Percentiles rank a stretch among this genome's conserved stretches.
Conservation (phyloP, 35 echinoderm and acorn worm species). For the Apostichopus californicus region DNA sequence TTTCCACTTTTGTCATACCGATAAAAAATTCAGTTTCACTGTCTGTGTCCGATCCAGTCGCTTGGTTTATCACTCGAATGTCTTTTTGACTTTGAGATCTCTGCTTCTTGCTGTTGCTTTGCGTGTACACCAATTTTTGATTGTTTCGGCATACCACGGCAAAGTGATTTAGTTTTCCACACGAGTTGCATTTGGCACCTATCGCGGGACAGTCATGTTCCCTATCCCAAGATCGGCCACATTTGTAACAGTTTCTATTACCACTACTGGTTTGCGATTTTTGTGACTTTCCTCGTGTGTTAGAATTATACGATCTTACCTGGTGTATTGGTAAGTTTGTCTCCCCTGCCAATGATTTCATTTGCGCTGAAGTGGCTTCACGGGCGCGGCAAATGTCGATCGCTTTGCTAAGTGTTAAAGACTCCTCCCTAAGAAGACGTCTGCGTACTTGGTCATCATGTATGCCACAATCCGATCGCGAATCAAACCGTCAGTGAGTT, state of each 20-base stretch:
- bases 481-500: slow-evolving; percentile 10
- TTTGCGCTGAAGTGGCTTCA: no score
- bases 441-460: background rate
- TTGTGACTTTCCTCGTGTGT: background rate
- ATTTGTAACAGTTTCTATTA: background rate
- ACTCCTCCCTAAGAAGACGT: background rate
- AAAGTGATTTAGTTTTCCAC: background rate
- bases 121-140: background rate
- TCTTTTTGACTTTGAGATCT: background rate
- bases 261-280: background rate
- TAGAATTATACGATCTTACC: background rate
- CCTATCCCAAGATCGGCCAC: background rate
- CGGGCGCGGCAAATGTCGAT: background rate
- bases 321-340: background rate
- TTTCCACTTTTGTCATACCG: no score
- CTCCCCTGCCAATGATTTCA: background rate
- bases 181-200: background rate
- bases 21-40: no score
- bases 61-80: no score
- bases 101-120: background rate
- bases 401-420: background rate
- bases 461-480: slow-evolving; percentile 22
- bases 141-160: background rate
- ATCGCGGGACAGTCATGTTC: background rate
- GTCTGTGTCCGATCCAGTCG: no score